Evolutionary conservation across 2,888 invertebrate genomes (phyloP), one percentile per base, ranked within the genome.

Genomic region (Caenorhabditis afra): DNA sequence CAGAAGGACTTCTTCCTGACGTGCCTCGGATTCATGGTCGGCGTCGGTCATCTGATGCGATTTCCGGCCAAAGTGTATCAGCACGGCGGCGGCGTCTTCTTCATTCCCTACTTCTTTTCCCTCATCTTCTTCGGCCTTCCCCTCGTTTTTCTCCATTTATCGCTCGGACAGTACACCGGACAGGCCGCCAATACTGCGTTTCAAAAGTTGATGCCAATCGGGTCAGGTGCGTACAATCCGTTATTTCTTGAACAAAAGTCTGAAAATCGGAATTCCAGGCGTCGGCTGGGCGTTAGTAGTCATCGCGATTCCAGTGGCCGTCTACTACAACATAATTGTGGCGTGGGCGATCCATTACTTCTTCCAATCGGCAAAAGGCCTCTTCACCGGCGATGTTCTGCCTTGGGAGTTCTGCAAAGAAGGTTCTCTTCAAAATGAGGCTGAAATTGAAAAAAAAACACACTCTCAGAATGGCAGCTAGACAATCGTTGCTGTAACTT

Each of bases 261-360:
- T 29, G 7, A 29, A 29, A 29, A 29, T 29, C 7, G 11, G 5
- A 37, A 3, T 66, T 82, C 57, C 67, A 87, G 89, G 89, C 4
- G 84, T 90, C 59, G 90, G 90, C n/a, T 90, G 89, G 89, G 87
- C 87, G 4, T 67, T 88, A 8, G 87, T 89, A 0, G 81, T 90
- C 7, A 83, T 88, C 35, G 88, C 89, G 0, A 84, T 88, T 8
- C 89, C 89, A 0, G 88, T 90, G 16, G 80, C 86, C 20, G 84
- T 90, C 55, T 90, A 90, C 76, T 90, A 87, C 77, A 89, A 88
- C 67, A 83, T 88, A 23, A 85, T 88, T 45, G 86, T 86, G 14
- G 84, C 86, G 1, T 89, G 88, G 88, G 82, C 86, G 0, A 73
- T 88, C 18, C 88, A 88, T 71, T 90, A 89, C 62, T 82, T 90